Conservation (phyloP, 2,888 invertebrate species). For the Thymelicus lineola region DNA sequence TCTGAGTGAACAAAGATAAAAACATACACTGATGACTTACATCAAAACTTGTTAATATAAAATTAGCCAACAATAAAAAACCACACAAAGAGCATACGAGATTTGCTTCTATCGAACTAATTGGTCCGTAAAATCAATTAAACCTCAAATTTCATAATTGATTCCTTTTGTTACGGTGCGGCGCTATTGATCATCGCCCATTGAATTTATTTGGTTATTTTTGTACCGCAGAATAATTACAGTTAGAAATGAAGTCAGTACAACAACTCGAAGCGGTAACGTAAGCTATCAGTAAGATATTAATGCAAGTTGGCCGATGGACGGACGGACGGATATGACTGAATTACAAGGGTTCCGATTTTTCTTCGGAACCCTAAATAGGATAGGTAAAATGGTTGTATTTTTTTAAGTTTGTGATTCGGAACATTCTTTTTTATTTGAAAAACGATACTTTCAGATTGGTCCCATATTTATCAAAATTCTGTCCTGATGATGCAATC, state of each 20-base stretch:
- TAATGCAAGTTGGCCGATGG: too few species aligned
- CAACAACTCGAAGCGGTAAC: neutral
- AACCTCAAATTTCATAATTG: slow-evolving; percentile 16
- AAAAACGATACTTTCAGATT: too few species aligned
- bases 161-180: slow-evolving; percentile 25
- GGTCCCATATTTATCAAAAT: too few species aligned
- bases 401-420: too few species aligned
- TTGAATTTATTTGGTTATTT: slow-evolving; percentile 18
- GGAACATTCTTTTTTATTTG: too few species aligned
- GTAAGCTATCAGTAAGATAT: too few species aligned
- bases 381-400: too few species aligned
- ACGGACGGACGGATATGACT: too few species aligned
- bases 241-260: neutral
- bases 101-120: slow-evolving; percentile 18
- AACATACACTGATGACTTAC: neutral
- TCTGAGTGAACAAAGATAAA: too few species aligned
- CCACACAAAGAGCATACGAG: slow-evolving; percentile 18
- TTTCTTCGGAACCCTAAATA: too few species aligned
- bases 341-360: too few species aligned
- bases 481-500: too few species aligned
- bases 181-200: slow-evolving; percentile 14
- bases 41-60: neutral
- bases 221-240: slow-evolving; percentile 3
- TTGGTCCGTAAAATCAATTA: slow-evolving; percentile 19
- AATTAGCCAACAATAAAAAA: slow-evolving; percentile 1